phyloP scores from a whole-genome alignment of 2,113 vertebrate genomes.

The Malurus elegans region DNA sequence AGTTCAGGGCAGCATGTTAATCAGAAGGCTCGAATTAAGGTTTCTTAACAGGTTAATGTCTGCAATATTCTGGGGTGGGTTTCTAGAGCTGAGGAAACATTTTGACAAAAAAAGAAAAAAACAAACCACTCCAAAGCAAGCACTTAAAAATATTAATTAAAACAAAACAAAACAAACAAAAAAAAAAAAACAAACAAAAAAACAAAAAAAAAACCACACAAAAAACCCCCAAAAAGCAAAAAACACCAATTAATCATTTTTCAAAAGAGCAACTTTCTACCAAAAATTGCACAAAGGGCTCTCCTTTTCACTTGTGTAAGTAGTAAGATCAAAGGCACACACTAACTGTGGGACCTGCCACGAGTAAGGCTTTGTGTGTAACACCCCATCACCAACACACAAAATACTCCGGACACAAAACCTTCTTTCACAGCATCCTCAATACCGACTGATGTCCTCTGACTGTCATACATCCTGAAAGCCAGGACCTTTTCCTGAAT shows the following conservation, averaged over 20 bases:
- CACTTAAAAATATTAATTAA: not conserved
- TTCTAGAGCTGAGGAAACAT: not conserved
- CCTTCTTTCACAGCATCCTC: not conserved
- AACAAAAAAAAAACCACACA: not conserved
- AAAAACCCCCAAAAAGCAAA: not conserved
- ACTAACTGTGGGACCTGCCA: not conserved
- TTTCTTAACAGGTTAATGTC: not conserved
- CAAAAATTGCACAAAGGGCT: not conserved
- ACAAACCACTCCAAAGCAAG: not conserved
- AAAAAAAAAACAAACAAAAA: not conserved
- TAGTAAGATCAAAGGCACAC: not conserved
- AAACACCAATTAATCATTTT: not conserved
- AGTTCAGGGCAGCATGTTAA: not conserved
- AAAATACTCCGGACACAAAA: not conserved
- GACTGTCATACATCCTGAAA: not conserved
- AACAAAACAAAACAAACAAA: not conserved
- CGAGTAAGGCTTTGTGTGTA: not conserved
- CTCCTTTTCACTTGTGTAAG: not conserved
- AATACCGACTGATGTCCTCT: not conserved
- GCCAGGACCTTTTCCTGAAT: not conserved
- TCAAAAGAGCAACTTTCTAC: not conserved
- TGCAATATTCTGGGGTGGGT: not conserved
- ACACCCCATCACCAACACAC: accelerated
- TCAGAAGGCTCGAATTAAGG: not conserved
- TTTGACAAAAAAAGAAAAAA: not conserved